Base-by-base conservation (phyloP, 2,113 vertebrate genomes). In the Epinephelus fuscoguttatus region DNA sequence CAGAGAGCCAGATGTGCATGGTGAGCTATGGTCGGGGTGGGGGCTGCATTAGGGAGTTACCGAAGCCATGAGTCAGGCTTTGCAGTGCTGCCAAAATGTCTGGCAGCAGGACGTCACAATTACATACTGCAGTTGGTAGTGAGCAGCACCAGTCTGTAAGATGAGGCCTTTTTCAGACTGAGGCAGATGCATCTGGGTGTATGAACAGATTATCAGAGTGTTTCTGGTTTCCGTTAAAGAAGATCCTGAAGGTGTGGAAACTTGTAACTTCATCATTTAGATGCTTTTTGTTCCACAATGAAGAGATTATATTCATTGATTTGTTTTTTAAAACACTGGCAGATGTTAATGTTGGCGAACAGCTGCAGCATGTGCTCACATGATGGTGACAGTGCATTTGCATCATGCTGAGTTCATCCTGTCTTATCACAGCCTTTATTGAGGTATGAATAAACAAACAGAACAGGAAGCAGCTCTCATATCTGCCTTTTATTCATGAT, bases 1-100 rank as follows among this genome's bases (percentile, higher is more conserved):
- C 17, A 6, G 1, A 0, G n/a, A 42, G 50, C 59, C 64, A 79
- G 70, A 75, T 79, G 85, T 67, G 33, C 4, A 1, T 6, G 33
- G 3, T 10, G 57, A 18, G 50, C 4, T 59, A 4, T 47, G 33
- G 37, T 62, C 17, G 0, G 71, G 62, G 62, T 18, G 62, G 56
- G 21, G 69, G 40, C 37, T 40, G 33, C 40, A 6, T 56, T 21
- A 53, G 49, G 60, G 45, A 74, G 55, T 52, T 67, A 73, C 27
- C 14, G 9, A 50, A 71, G 61, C 6, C 74, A 74, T 69, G 63
- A 86, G 37, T 78, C 69, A 70, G 69, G 17, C 27, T 56, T 61
- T 57, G 21, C 71, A 53, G 6, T 2, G 15, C 9, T 66, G 66
- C 77, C 71, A 80, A 70, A 40, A 70, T 66, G 76, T 84, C 77